phyloP scores from a whole-genome alignment of 2,797 vertebrate genomes.

The Parambassis ranga region DNA sequence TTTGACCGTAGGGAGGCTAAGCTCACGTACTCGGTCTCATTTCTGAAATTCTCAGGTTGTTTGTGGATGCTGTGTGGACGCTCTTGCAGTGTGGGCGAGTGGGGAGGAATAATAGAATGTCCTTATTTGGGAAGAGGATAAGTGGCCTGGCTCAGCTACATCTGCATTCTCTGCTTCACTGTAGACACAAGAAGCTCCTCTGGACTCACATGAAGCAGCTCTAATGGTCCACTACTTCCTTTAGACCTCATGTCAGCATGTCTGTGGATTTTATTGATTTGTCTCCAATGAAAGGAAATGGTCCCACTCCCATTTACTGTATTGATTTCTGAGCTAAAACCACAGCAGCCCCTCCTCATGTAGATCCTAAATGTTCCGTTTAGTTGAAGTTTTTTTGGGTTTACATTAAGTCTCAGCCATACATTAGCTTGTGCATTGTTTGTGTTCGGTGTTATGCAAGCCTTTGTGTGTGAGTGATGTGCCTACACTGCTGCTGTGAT shows the following conservation, averaged over 20 bases:
- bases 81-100: neutral
- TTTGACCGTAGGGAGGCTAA: neutral
- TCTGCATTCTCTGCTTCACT: neutral
- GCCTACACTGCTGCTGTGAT: slow-evolving; percentile 3
- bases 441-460: slow-evolving; percentile 29
- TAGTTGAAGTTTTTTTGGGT: neutral
- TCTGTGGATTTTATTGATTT: slow-evolving; percentile 51
- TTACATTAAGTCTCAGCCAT: neutral
- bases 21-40: neutral
- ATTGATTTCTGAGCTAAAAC: slow-evolving; percentile 56
- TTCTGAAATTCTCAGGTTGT: neutral
- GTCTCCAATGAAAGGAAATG: slow-evolving; percentile 42
- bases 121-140: slow-evolving; percentile 41
- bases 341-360: neutral
- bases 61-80: neutral
- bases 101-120: neutral
- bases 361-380: too few species aligned
- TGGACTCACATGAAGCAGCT: slow-evolving; percentile 21
- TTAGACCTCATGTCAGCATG: slow-evolving; percentile 35
- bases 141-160: neutral
- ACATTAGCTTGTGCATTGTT: neutral
- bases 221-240: neutral
- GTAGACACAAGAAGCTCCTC: slow-evolving; percentile 21
- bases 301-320: slow-evolving; percentile 40
- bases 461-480: slow-evolving; percentile 17